Conservation (phyloP, 2,797 vertebrate species). For the Catostomus latipinnis region DNA sequence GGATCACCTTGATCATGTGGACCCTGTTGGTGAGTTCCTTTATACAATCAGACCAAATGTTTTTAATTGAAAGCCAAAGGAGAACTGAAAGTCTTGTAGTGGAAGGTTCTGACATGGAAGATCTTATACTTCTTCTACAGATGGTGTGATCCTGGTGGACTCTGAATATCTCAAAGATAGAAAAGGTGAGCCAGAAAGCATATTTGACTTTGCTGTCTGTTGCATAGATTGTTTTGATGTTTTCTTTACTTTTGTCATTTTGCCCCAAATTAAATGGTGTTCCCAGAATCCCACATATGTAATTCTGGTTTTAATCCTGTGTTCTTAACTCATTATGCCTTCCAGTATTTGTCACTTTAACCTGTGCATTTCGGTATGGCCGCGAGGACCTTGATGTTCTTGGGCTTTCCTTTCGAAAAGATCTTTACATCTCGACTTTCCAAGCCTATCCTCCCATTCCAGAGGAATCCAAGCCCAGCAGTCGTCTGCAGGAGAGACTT, state of each 20-base stretch:
- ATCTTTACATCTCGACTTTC: conserved; percentile 93
- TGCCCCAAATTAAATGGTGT: neutral
- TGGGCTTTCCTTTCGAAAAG: conserved; percentile 94
- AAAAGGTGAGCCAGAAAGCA: conserved; percentile 78
- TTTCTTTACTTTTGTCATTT: neutral
- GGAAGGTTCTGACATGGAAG: neutral
- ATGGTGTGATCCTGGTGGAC: conserved; percentile 88
- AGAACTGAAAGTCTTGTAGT: neutral
- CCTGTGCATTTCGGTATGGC: conserved; percentile 95
- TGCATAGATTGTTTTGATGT: neutral
- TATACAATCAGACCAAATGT: neutral
- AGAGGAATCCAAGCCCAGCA: conserved; percentile 90
- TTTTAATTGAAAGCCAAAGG: neutral
- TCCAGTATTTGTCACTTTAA: conserved; percentile 92
- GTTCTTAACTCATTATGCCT: neutral
- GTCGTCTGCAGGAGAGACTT: conserved; percentile 92
- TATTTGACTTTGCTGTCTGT: neutral
- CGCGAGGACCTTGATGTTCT: conserved; percentile 95
- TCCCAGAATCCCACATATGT: neutral
- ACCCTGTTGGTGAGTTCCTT: conserved; percentile 81
- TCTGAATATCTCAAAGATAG: conserved; percentile 90
- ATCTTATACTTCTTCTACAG: conserved; percentile 67
- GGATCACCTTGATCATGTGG: conserved; percentile 88
- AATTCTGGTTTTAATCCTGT: neutral
- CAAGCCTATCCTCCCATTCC: conserved; percentile 92